Evolutionary conservation across 2,797 vertebrate genomes (phyloP).

Genomic region (Mycteria americana): DNA sequence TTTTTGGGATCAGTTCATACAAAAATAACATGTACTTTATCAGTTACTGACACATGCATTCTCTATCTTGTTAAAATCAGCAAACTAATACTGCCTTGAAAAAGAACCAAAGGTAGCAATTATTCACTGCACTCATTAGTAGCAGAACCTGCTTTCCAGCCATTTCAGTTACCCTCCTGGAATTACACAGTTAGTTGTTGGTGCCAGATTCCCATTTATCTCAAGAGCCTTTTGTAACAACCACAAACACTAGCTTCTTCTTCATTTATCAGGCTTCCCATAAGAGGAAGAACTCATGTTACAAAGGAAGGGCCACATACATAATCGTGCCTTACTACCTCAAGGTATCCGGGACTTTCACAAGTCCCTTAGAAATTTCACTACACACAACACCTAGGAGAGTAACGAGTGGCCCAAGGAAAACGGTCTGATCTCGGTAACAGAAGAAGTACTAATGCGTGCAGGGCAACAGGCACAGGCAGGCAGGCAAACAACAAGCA

Average conservation of each 20-base stretch:
- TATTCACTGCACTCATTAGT: neutral
- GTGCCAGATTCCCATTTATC: constrained; percentile 18
- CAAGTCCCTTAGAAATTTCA: neutral
- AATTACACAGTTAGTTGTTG: neutral
- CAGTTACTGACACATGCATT: neutral
- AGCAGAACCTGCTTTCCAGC: neutral
- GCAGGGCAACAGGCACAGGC: neutral
- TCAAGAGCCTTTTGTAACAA: constrained; percentile 20
- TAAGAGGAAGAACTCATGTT: constrained; percentile 23
- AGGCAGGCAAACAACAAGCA: neutral
- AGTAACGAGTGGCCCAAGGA: neutral
- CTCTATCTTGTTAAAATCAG: neutral
- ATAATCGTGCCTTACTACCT: neutral
- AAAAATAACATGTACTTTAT: neutral
- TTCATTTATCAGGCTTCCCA: constrained; percentile 8
- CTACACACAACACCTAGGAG: neutral
- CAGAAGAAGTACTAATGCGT: neutral
- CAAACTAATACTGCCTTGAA: neutral
- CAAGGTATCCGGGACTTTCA: neutral
- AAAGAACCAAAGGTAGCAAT: neutral
- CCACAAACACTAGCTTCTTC: constrained; percentile 31
- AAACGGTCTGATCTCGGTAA: neutral
- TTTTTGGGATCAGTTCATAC: neutral
- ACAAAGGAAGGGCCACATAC: neutral
- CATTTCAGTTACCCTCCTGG: neutral